Conservation (phyloP, 2,888 invertebrate species). For the Dusona sp. region DNA sequence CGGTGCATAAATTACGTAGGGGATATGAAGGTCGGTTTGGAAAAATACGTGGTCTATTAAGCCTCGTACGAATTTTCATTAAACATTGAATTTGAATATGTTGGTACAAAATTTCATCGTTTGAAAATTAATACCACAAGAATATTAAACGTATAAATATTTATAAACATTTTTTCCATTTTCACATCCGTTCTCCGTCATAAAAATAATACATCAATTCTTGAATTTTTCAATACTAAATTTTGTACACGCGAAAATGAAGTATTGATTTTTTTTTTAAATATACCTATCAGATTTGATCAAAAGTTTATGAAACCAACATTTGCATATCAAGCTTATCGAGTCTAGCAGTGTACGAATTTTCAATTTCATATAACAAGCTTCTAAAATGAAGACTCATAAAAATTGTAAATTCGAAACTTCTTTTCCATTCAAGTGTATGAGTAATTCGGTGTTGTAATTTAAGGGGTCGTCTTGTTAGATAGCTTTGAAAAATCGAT, state of each 20-base stretch:
- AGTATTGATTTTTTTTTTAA: neutral
- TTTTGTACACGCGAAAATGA: neutral
- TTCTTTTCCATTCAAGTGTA: neutral
- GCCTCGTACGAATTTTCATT: neutral
- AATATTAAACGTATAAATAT: neutral
- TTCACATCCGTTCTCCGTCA: neutral
- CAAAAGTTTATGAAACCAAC: neutral
- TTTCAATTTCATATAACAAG: neutral
- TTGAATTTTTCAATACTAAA: neutral
- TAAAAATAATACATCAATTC: neutral
- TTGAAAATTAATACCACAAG: neutral
- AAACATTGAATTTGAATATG: neutral
- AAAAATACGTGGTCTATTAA: neutral
- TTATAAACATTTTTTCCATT: neutral
- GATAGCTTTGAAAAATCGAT: conserved; percentile 1
- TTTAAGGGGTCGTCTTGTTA: neutral
- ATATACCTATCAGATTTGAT: neutral
- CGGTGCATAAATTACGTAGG: neutral
- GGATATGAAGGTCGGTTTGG: neutral
- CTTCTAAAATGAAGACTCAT: neutral
- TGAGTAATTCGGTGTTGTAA: neutral
- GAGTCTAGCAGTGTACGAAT: neutral
- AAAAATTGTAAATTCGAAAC: conserved; percentile 1
- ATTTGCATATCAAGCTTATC: neutral
- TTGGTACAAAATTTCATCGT: neutral